phyloP scores from a whole-genome alignment of 2,888 invertebrate genomes.

The Pyrgus malvae region DNA sequence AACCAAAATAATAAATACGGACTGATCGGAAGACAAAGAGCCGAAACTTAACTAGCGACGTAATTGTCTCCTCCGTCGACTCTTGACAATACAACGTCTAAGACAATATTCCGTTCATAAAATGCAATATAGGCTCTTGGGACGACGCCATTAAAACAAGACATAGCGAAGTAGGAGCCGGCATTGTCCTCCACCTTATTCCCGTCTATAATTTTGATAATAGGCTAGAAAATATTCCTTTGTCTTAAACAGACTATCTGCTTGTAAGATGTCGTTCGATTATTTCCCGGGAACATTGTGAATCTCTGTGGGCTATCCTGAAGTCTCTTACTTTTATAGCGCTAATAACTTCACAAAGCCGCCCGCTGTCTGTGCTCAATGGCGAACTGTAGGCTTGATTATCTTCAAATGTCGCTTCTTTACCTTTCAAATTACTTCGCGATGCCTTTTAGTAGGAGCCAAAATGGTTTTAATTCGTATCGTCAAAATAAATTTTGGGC shows the following conservation, averaged over 20 bases:
- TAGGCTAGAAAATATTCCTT: slow-evolving; percentile 79
- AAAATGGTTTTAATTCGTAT: background rate
- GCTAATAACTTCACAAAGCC: slow-evolving; percentile 60
- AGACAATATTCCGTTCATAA: slow-evolving; percentile 60
- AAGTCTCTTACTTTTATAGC: slow-evolving; percentile 50
- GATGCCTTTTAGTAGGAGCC: slow-evolving; percentile 1
- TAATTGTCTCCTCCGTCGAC: slow-evolving; percentile 42
- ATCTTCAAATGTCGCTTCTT: slow-evolving; percentile 36
- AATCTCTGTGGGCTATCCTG: slow-evolving; percentile 33
- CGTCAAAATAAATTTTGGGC: background rate
- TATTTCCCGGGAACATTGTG: slow-evolving; percentile 46
- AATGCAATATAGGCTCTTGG: slow-evolving; percentile 60
- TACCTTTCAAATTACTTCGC: slow-evolving; percentile 20
- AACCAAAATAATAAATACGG: slow-evolving; percentile 25
- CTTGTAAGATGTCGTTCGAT: slow-evolving; percentile 67
- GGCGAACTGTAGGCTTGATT: slow-evolving; percentile 45
- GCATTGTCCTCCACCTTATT: slow-evolving; percentile 60
- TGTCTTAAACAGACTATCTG: slow-evolving; percentile 68
- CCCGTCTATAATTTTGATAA: slow-evolving; percentile 78
- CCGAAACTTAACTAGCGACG: slow-evolving; percentile 38
- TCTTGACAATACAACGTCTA: slow-evolving; percentile 50
- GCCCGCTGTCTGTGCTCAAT: slow-evolving; percentile 24
- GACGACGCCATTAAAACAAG: slow-evolving; percentile 73
- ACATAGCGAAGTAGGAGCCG: slow-evolving; percentile 44
- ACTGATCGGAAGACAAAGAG: slow-evolving; percentile 30